Evolutionary conservation across 2,888 invertebrate genomes (phyloP).

Genomic region (Melieria crassipennis): DNA sequence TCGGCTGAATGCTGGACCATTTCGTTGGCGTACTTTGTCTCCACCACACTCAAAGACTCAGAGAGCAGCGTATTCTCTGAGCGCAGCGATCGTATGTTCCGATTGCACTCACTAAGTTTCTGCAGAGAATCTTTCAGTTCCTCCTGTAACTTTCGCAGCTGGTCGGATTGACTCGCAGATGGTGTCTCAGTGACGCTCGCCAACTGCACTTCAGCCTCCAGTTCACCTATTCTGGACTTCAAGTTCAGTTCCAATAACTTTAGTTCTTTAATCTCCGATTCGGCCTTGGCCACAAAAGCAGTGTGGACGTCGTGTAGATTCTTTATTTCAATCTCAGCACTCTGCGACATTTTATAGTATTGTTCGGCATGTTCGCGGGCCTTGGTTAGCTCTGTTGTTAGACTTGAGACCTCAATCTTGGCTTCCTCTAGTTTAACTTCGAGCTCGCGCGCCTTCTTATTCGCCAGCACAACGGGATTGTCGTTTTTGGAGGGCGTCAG

Average conservation of each 20-base stretch:
- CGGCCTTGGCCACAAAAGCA: constrained; percentile 70
- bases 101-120: constrained; percentile 70
- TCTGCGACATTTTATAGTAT: constrained; percentile 85
- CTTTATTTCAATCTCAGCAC: constrained; percentile 81
- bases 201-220: constrained; percentile 77
- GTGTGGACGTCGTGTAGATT: constrained; percentile 71
- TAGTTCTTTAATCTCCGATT: constrained; percentile 69
- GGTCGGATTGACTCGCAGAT: constrained; percentile 57
- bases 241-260: constrained; percentile 66
- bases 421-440: constrained; percentile 74
- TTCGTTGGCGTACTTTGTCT: constrained; percentile 83
- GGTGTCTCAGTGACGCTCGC: constrained; percentile 72
- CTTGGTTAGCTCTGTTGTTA: constrained; percentile 77
- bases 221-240: constrained; percentile 73
- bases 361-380: constrained; percentile 83
- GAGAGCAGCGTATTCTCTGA: constrained; percentile 73
- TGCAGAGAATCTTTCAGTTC: constrained; percentile 72
- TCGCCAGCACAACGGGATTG: constrained; percentile 71
- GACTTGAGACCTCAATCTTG: constrained; percentile 73
- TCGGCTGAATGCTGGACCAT: constrained; percentile 82
- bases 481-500: constrained; percentile 70
- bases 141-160: constrained; percentile 71
- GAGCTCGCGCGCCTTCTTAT: constrained; percentile 75
- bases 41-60: constrained; percentile 73
- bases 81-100: constrained; percentile 72